Base-by-base conservation (phyloP, 2,797 vertebrate species). In the Amphiprion clarkii region DNA sequence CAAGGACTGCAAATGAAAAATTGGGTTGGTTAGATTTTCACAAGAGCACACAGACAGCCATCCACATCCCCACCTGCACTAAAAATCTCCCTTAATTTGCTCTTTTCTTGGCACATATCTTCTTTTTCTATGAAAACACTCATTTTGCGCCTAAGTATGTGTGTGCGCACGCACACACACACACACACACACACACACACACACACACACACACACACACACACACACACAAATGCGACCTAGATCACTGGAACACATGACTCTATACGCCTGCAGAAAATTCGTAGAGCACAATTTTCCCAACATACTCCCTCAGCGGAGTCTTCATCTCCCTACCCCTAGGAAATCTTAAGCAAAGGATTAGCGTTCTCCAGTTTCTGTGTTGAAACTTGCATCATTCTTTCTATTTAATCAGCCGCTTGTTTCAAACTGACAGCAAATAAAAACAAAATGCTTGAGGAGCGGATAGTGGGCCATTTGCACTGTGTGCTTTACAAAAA, bases 361-460 rank as follows among this genome's bases (percentile, higher is more conserved):
- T 93, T 91, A 91, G 68, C 67, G 6, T 80, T 87, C 88, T 93
- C 83, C 83, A 90, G 87, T 92, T 93, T 84, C 78, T 76, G 82
- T 76, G 90, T 76, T 92, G 78, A 88, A 91, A 91, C 80, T 86
- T 79, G 81, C 80, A 76, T 89, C 82, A 87, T 91, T 90, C 87
- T 94, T 87, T 87, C 71, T 55, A 59, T 86, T 89, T 91, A 92
- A 91, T 91, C 87, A 78, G 65, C 23, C 21, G 1, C 75, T 88
- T 90, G 84, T 87, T 89, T 82, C 57, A 76, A 77, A 83, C 69
- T 39, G 59, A 71, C 67, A 81, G 76, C 49, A 80, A 59, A 21
- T 23, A 40, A 51, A 46, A 58, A 63, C 60, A 66, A 69, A 69
- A 68, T 19, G 54, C 51, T 57, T 13, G 54, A 78, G 67, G 71